Conservation (phyloP, 2,113 vertebrate species). For the Neodon shergylaensis region DNA sequence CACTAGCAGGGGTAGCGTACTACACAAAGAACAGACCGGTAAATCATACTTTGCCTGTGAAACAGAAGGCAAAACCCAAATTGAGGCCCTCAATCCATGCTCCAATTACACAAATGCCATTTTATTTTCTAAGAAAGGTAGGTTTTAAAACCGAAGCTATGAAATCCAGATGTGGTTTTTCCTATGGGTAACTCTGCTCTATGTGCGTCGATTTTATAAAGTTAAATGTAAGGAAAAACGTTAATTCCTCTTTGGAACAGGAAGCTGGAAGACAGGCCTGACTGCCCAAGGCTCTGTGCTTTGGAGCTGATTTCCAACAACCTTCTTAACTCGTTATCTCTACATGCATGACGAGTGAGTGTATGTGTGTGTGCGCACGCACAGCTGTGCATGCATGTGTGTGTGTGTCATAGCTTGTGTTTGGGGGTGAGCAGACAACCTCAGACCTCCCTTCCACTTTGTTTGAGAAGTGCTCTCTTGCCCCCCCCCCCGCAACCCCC, state of each 20-base stretch:
- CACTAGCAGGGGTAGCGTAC: background rate
- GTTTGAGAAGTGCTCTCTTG: background rate
- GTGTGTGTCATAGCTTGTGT: background rate
- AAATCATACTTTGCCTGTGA: background rate
- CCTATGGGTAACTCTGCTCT: background rate
- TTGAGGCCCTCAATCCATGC: background rate
- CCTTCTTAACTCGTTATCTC: background rate
- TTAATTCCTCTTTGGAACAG: background rate
- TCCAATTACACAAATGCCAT: background rate
- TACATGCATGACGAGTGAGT: background rate
- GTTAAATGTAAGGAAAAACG: background rate
- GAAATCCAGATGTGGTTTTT: slow-evolving; percentile 8
- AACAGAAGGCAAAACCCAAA: background rate
- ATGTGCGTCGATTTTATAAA: background rate
- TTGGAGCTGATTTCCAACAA: background rate
- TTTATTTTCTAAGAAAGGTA: slow-evolving; percentile 32
- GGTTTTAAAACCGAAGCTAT: background rate
- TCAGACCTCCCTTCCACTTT: background rate
- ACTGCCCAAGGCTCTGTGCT: background rate
- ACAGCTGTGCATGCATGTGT: too few relatives aligned
- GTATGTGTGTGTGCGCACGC: background rate
- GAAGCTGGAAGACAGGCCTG: background rate
- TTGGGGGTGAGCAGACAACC: background rate
- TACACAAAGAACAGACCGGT: background rate
- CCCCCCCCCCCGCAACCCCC: background rate